These are phyloP conservation scores for Cantharis nigra DNA, from an alignment of 2,888 invertebrate species.

Conservation along the genomic window DNA sequence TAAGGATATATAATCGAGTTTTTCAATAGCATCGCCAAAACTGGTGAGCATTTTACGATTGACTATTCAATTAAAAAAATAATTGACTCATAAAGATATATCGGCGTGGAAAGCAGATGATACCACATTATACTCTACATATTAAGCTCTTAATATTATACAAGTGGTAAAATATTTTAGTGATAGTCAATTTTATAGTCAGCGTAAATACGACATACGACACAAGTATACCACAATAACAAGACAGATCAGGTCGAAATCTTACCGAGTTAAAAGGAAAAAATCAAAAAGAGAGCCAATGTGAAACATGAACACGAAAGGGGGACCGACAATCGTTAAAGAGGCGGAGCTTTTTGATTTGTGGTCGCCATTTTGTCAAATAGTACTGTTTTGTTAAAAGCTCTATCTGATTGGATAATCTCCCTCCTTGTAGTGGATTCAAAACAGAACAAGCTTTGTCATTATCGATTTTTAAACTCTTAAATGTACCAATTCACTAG, in stretches of 20 bases:
- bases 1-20: neutral
- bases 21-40: neutral
- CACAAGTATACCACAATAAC: constrained; percentile 32
- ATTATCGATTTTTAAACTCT: neutral
- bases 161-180: neutral
- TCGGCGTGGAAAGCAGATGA: neutral
- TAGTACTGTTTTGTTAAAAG: constrained; percentile 59
- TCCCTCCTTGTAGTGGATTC: constrained; percentile 49
- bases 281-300: constrained; percentile 54
- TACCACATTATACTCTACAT: neutral
- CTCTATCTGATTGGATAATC: constrained; percentile 59
- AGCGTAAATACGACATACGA: neutral
- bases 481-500: neutral
- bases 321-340: constrained; percentile 58
- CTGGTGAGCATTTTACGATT: neutral
- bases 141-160: neutral
- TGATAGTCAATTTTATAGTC: constrained; percentile 6
- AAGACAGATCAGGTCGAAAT: constrained; percentile 49
- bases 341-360: constrained; percentile 57
- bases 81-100: neutral
- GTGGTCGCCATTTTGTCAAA: constrained; percentile 61
- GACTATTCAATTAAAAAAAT: neutral
- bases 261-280: constrained; percentile 48
- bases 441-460: constrained; percentile 18
- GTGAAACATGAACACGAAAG: constrained; percentile 55